Percentiles rank a stretch among this genome's conserved stretches.
phyloP scores from a whole-genome alignment of 2,113 vertebrate genomes.

The Climacteris rufus region DNA sequence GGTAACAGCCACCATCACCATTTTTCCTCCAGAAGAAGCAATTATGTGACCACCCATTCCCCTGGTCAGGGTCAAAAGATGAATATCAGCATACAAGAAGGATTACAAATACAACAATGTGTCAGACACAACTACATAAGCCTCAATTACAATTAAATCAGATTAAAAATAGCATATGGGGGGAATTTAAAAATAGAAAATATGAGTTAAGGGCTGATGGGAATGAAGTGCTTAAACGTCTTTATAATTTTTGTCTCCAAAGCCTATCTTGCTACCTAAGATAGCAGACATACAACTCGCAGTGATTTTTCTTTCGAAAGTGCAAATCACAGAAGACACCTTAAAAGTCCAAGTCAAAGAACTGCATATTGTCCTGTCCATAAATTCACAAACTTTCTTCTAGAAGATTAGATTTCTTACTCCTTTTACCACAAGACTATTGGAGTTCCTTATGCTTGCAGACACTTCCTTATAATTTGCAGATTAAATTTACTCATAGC shows the following conservation, averaged over 20 bases:
- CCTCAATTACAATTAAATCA: not conserved
- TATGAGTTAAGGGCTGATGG: not conserved
- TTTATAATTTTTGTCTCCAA: not conserved
- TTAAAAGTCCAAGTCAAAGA: not conserved
- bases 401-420: not conserved
- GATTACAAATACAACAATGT: not conserved
- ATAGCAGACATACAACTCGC: not conserved
- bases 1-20: not conserved
- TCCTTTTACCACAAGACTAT: not conserved
- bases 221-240: not conserved
- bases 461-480: not conserved
- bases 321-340: not conserved
- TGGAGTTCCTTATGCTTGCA: not conserved
- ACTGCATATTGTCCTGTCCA: not conserved
- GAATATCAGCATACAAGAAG: not conserved
- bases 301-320: not conserved
- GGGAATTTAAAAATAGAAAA: not conserved
- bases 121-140: not conserved
- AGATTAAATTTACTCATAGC: constrained; percentile 31
- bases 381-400: not conserved
- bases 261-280: not conserved
- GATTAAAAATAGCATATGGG: not conserved
- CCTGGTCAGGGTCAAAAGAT: not conserved
- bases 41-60: not conserved
- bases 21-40: not conserved